A percentile compares a stretch with the other conserved stretches of the same genome.
Evolutionary conservation across 2,113 vertebrate genomes (phyloP).

Genomic region (Sitta europaea): DNA sequence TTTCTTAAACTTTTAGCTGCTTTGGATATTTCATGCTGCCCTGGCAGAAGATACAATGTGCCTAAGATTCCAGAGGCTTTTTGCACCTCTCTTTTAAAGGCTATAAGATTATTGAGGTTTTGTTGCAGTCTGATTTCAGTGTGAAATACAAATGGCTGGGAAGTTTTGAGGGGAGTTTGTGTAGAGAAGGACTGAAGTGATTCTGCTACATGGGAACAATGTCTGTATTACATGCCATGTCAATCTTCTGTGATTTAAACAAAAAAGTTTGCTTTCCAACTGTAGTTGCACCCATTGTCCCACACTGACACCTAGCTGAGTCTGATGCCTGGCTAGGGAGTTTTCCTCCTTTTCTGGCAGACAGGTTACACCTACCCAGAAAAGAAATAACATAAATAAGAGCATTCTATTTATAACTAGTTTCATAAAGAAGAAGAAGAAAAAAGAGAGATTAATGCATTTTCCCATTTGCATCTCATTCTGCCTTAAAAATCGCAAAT

Average conservation of each 20-base stretch:
- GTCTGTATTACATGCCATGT: fast-evolving
- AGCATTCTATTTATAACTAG: neutral
- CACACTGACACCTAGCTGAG: neutral
- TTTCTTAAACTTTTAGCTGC: neutral
- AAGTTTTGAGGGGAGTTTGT: neutral
- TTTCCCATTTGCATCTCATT: neutral
- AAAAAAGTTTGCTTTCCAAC: neutral
- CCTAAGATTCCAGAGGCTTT: neutral
- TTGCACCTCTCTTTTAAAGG: neutral
- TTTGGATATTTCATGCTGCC: neutral
- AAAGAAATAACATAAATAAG: neutral
- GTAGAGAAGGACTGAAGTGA: neutral
- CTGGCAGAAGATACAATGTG: neutral
- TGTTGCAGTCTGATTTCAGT: neutral
- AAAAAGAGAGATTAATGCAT: neutral
- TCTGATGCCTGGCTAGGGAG: neutral
- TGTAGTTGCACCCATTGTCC: neutral
- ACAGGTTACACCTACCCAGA: neutral
- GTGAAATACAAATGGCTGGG: neutral
- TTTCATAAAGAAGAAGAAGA: neutral
- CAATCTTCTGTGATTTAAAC: neutral
- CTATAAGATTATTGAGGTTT: neutral
- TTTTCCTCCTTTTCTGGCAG: neutral
- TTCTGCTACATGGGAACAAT: neutral
- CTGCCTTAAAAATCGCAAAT: neutral